These are phyloP conservation scores for Chroicocephalus ridibundus DNA, from an alignment of 2,113 vertebrate genomes.

Conservation along the genomic window DNA sequence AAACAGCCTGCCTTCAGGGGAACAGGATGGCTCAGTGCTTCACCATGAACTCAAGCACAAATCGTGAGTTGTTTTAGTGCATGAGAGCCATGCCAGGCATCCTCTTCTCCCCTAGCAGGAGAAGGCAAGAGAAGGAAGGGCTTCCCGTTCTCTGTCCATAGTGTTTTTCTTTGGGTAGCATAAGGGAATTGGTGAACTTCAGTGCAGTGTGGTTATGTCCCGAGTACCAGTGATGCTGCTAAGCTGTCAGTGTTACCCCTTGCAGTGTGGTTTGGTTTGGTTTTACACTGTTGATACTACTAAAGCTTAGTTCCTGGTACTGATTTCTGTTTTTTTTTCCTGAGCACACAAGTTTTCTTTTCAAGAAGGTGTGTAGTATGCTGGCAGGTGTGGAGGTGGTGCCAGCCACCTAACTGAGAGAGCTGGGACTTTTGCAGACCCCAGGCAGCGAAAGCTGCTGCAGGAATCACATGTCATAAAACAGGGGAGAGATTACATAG, in stretches of 20 bases:
- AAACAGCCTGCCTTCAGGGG: neutral
- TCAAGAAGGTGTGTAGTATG: neutral
- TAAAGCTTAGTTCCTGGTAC: neutral
- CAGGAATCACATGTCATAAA: fast-evolving
- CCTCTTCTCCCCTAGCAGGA: neutral
- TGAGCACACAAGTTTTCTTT: neutral
- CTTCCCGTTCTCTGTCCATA: neutral
- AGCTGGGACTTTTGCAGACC: neutral
- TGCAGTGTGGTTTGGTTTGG: neutral
- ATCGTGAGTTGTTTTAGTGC: neutral
- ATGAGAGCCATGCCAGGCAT: neutral
- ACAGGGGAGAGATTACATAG: neutral
- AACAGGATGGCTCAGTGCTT: fast-evolving
- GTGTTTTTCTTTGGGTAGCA: fast-evolving
- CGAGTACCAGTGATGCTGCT: fast-evolving
- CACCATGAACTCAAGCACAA: fast-evolving
- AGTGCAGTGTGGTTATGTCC: neutral
- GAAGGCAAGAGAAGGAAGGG: neutral
- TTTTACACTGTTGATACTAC: neutral
- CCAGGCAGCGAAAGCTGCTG: neutral
- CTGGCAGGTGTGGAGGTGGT: neutral
- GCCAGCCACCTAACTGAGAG: neutral
- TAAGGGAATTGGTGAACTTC: neutral
- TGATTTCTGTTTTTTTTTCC: neutral
- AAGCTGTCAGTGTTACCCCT: neutral